These are phyloP conservation scores for Zeugodacus cucurbitae DNA, from an alignment of 1,140 invertebrate genomes.

Conservation along the genomic window DNA sequence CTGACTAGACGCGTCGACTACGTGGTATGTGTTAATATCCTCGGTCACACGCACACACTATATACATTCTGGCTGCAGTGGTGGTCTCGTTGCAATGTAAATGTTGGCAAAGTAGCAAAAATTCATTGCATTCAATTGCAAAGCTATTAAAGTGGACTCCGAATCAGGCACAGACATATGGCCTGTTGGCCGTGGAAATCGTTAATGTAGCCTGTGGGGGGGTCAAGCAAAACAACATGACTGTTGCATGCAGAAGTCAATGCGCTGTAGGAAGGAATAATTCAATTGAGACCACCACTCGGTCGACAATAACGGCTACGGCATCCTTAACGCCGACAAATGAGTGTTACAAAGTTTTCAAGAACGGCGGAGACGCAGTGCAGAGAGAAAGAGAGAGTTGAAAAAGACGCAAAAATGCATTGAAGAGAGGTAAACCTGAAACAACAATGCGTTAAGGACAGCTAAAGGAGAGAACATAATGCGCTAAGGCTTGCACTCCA, in stretches of 20 bases:
- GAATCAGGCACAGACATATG: background rate
- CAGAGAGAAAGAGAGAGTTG: background rate
- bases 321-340: background rate
- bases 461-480: too few relatives aligned
- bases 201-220: background rate
- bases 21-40: background rate
- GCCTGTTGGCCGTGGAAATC: background rate
- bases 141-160: slow-evolving; percentile 17
- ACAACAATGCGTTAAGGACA: too few relatives aligned
- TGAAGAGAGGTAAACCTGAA: background rate
- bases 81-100: too few relatives aligned
- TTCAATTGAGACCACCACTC: slow-evolving; percentile 11
- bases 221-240: background rate
- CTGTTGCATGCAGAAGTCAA: background rate
- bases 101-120: background rate
- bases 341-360: background rate
- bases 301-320: background rate
- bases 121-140: slow-evolving; percentile 32
- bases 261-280: background rate
- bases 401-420: background rate
- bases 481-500: too few relatives aligned
- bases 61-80: background rate
- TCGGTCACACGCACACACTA: background rate
- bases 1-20: background rate
- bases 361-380: background rate